Percentiles rank a stretch among this genome's conserved stretches.
phyloP scores from a whole-genome alignment of 2,888 invertebrate species.

The Deilephila elpenor region DNA sequence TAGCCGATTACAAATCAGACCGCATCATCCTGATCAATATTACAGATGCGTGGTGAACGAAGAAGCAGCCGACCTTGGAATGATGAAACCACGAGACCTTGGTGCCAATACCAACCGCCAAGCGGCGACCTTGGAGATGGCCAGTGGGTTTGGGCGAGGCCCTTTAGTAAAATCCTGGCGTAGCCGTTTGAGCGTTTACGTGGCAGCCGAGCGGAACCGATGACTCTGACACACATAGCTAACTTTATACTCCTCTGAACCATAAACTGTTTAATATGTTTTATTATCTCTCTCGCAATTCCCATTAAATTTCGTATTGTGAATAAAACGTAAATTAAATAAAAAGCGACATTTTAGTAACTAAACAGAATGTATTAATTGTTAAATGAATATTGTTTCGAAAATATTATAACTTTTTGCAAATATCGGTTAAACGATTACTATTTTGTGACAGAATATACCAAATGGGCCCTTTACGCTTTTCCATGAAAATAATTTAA shows the following conservation, averaged over 20 bases:
- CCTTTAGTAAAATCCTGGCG: conserved; percentile 3
- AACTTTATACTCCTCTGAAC: not conserved
- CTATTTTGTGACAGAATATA: no score
- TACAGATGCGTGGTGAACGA: conserved; percentile 47
- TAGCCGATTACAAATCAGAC: conserved; percentile 47
- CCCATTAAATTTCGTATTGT: not conserved
- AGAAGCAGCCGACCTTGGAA: conserved; percentile 46
- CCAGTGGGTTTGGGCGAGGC: conserved; percentile 3
- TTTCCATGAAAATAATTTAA: no score
- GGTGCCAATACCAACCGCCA: conserved; percentile 31
- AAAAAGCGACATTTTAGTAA: no score
- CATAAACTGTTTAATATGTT: not conserved
- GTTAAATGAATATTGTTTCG: no score
- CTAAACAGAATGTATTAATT: no score
- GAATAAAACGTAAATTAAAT: no score
- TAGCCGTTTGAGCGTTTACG: not conserved
- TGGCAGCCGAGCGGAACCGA: conserved; percentile 6
- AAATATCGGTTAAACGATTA: no score
- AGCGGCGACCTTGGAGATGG: conserved; percentile 16
- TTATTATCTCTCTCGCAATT: not conserved
- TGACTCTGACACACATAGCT: not conserved
- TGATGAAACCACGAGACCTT: conserved; percentile 47
- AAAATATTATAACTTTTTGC: no score
- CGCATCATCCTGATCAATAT: conserved; percentile 58
- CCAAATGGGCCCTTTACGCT: no score